Conservation (phyloP, 2,888 invertebrate genomes). For the Tenthredo livida region DNA sequence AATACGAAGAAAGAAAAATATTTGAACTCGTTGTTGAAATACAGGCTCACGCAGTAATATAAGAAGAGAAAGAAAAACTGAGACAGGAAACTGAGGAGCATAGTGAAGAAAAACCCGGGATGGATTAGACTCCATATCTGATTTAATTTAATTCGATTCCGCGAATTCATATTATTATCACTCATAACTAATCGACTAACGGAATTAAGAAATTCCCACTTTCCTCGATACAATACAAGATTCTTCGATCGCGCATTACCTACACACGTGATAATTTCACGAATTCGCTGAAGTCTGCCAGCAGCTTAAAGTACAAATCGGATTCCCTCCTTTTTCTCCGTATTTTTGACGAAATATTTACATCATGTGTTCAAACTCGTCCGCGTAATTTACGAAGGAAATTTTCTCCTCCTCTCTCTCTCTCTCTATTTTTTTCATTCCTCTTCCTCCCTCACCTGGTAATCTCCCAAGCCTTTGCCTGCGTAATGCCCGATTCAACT, state of each 20-base stretch:
- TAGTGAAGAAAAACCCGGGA: not conserved
- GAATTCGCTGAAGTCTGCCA: not conserved
- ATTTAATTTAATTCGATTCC: not conserved
- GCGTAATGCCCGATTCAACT: conserved; percentile 41
- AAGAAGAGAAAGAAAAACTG: not conserved
- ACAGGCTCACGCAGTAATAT: not conserved
- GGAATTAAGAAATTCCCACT: not conserved
- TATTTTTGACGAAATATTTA: not conserved
- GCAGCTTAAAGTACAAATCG: not conserved
- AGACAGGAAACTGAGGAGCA: not conserved
- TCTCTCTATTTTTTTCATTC: conserved; percentile 50
- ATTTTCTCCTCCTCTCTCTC: conserved; percentile 56
- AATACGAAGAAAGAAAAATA: not conserved
- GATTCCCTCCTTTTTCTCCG: not conserved
- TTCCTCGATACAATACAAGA: not conserved
- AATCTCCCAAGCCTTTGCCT: conserved; percentile 5
- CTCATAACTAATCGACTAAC: not conserved
- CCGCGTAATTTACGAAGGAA: not conserved
- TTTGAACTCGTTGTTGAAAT: not conserved
- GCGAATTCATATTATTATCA: not conserved
- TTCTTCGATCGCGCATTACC: not conserved
- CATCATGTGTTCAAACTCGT: not conserved
- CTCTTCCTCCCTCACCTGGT: not conserved
- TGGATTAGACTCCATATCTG: not conserved
- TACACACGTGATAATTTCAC: not conserved